Conservation (phyloP, 2,797 vertebrate genomes). For the Megalops cyprinoides region DNA sequence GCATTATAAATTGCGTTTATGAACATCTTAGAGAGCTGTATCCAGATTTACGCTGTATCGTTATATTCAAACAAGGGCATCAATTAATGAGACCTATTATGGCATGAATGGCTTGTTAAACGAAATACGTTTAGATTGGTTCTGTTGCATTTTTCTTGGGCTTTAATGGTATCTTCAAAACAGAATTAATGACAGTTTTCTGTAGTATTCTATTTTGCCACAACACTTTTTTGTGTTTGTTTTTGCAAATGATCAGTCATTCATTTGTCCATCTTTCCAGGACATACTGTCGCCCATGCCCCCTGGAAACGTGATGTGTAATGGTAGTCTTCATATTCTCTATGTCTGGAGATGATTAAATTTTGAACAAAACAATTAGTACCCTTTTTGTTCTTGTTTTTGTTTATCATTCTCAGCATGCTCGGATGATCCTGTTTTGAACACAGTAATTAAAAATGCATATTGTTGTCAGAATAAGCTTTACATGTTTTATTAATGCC, state of each 20-base stretch:
- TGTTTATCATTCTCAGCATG: slow-evolving; percentile 47
- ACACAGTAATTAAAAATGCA: slow-evolving; percentile 66
- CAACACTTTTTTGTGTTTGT: slow-evolving; percentile 5
- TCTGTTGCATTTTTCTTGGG: neutral
- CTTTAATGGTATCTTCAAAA: slow-evolving; percentile 21
- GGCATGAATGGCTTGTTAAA: neutral
- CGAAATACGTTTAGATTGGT: too few species aligned
- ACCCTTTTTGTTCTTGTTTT: slow-evolving; percentile 49
- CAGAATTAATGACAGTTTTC: slow-evolving; percentile 5
- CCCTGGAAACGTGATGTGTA: neutral
- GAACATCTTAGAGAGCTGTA: slow-evolving; percentile 4
- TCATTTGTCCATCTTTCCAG: slow-evolving; percentile 1
- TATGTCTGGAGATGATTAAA: slow-evolving; percentile 40
- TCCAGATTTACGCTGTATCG: neutral
- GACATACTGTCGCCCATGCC: slow-evolving; percentile 8
- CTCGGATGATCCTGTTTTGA: slow-evolving; percentile 47
- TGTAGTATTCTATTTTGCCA: slow-evolving; percentile 14
- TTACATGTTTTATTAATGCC: slow-evolving; percentile 66
- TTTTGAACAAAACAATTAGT: slow-evolving; percentile 33
- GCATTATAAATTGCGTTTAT: slow-evolving; percentile 18
- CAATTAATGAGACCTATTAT: slow-evolving; percentile 6
- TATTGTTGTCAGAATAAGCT: slow-evolving; percentile 60
- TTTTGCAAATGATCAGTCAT: neutral
- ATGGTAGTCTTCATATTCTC: neutral
- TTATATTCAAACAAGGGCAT: neutral